These are phyloP conservation scores for Euura lappo DNA, from an alignment of 1,140 invertebrate species.

Conservation along the genomic window DNA sequence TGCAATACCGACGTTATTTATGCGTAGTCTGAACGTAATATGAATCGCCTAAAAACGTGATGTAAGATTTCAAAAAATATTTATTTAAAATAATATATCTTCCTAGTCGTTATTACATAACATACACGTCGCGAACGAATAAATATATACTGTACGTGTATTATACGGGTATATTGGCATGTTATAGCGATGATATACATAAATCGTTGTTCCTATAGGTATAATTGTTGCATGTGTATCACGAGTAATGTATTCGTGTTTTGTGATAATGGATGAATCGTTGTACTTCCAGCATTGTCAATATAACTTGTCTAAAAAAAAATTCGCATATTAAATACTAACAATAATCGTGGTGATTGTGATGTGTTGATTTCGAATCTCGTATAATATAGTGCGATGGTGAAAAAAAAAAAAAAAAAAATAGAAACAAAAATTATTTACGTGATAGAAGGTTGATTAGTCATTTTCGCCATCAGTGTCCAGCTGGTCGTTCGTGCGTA, in stretches of 20 bases:
- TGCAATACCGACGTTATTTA: too few species aligned
- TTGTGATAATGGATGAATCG: background rate
- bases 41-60: too few species aligned
- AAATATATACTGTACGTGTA: background rate
- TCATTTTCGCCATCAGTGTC: slow-evolving; percentile 1
- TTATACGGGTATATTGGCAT: background rate
- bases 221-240: too few species aligned
- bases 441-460: background rate
- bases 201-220: too few species aligned
- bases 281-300: background rate
- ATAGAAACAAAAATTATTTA: background rate
- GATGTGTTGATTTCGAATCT: too few species aligned
- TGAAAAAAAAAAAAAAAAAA: background rate
- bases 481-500: slow-evolving; percentile 6
- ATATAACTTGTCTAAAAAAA: too few species aligned
- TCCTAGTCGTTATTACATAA: slow-evolving; percentile 2
- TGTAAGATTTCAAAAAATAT: slow-evolving; percentile 4
- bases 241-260: too few species aligned
- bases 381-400: too few species aligned
- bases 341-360: background rate
- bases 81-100: slow-evolving; percentile 6
- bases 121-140: background rate
- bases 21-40: too few species aligned
- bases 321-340: background rate
- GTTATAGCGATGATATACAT: background rate